phyloP scores from a whole-genome alignment of 2,888 invertebrate species.

The Gibbula magus region DNA sequence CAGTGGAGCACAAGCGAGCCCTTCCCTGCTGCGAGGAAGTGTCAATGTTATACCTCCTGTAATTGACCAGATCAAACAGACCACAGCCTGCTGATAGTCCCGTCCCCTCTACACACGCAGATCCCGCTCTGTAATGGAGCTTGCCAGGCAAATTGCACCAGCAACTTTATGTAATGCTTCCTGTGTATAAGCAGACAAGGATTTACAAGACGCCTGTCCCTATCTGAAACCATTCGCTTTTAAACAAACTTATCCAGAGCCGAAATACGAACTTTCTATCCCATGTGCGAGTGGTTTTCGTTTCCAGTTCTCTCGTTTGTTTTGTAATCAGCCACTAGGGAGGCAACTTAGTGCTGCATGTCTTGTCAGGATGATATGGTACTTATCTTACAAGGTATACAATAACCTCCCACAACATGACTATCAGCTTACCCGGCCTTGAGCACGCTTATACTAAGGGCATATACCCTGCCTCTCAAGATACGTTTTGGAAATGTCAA shows the following conservation, averaged over 20 bases:
- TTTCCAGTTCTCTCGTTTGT: not conserved
- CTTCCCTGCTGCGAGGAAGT: too few relatives aligned
- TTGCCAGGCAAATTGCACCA: not conserved
- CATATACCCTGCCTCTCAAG: not conserved
- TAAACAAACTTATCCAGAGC: not conserved
- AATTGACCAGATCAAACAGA: too few relatives aligned
- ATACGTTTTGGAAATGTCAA: not conserved
- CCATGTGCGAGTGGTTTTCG: not conserved
- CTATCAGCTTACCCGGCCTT: not conserved
- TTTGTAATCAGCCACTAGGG: not conserved
- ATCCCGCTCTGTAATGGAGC: not conserved
- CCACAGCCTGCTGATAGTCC: too few relatives aligned
- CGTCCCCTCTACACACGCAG: too few relatives aligned
- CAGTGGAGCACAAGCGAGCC: too few relatives aligned
- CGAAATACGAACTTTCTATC: not conserved
- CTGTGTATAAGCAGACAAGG: not conserved
- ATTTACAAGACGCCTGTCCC: not conserved
- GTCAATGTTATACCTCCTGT: too few relatives aligned
- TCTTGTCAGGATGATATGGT: not conserved
- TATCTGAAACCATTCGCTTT: not conserved
- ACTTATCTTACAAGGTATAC: conserved; percentile 4
- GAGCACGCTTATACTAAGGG: too few relatives aligned
- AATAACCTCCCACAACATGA: not conserved
- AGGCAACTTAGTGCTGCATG: not conserved
- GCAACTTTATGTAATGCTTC: not conserved